Percentiles rank a stretch among this genome's conserved stretches.
Conservation (phyloP, 2,797 vertebrate genomes). For the Arctocebus calabarensis region DNA sequence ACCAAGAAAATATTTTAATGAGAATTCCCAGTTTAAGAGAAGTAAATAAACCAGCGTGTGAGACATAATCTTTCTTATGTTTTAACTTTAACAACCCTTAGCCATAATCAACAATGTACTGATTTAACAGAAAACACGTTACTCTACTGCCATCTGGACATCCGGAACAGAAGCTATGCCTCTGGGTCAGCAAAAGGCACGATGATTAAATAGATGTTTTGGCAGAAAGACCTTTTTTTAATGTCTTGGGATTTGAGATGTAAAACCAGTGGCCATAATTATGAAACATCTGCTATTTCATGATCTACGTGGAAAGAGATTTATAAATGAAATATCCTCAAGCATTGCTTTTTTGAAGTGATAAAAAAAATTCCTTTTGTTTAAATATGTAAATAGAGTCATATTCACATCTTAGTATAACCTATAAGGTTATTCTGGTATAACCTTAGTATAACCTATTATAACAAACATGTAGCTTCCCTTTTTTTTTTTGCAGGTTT, state of each 20-base stretch:
- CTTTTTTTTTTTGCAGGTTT: too few species aligned
- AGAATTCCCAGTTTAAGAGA: constrained; percentile 37
- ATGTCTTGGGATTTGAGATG: constrained; percentile 66
- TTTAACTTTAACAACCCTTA: constrained; percentile 23
- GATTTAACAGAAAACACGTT: constrained; percentile 56
- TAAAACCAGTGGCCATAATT: constrained; percentile 71
- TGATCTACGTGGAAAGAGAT: constrained; percentile 48
- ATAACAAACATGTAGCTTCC: too few species aligned
- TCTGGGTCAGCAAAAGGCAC: constrained; percentile 46
- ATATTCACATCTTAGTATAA: constrained; percentile 35
- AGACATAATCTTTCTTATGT: neutral
- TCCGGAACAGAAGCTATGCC: constrained; percentile 60
- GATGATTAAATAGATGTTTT: constrained; percentile 62
- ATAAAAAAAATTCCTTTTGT: constrained; percentile 52
- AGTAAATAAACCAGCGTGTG: constrained; percentile 51
- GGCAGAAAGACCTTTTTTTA: constrained; percentile 58
- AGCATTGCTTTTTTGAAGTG: constrained; percentile 49
- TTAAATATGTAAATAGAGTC: neutral
- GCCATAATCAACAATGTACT: constrained; percentile 58
- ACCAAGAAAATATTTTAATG: constrained; percentile 50
- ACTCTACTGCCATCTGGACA: constrained; percentile 59
- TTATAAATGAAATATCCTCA: constrained; percentile 43
- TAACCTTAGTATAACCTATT: too few species aligned
- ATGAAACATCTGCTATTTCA: constrained; percentile 76
- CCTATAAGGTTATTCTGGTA: neutral